Conservation (phyloP, 37 sponge, comb jelly and placozoan genomes). For the Spongilla lacustris region DNA sequence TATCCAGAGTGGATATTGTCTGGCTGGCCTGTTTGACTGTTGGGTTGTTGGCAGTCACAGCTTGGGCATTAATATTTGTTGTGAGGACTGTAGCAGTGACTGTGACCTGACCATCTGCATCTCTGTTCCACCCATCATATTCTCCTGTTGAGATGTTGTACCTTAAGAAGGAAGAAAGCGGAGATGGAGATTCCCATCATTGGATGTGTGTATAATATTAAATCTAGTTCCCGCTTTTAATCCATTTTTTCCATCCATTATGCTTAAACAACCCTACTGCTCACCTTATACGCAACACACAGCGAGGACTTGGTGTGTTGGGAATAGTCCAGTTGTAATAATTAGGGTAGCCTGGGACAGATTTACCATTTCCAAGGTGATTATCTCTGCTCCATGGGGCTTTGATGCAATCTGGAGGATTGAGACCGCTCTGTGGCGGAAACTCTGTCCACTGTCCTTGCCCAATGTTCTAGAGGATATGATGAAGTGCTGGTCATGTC, state of each 20-base stretch:
- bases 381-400: constrained; percentile 92
- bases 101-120: constrained; percentile 14
- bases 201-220: too few relatives aligned
- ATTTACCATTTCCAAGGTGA: constrained; percentile 91
- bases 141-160: constrained; percentile 98
- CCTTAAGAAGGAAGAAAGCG: constrained; percentile 25
- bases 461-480: background rate
- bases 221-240: too few relatives aligned
- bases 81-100: background rate
- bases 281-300: constrained; percentile 92
- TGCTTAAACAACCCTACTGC: background rate
- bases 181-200: too few relatives aligned
- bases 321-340: constrained; percentile 98
- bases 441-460: constrained; percentile 71
- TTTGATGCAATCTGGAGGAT: constrained; percentile 87
- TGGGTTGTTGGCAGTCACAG: background rate
- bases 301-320: constrained; percentile 77
- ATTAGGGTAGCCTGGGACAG: constrained; percentile 85
- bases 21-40: constrained; percentile 4
- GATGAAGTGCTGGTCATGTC: background rate
- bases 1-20: constrained; percentile 11
- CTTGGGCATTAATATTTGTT: background rate
- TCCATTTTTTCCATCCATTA: too few relatives aligned
- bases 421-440: constrained; percentile 37
- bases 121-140: constrained; percentile 82